Base-by-base conservation (phyloP, 2,888 invertebrate genomes). In the Orgyia antiqua region DNA sequence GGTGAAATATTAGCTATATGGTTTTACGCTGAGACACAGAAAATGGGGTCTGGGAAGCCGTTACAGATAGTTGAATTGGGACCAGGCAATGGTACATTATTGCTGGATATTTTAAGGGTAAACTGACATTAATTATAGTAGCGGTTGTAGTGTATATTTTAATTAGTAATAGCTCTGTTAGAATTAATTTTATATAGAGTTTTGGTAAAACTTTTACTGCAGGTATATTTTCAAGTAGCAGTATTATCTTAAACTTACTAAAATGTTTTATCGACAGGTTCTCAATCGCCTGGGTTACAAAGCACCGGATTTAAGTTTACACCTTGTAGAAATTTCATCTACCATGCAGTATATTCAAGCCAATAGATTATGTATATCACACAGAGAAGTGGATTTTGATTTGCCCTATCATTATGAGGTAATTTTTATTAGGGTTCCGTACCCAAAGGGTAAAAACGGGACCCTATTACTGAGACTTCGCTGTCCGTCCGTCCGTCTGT, bases 21-120 rank as follows among this genome's bases (percentile, higher is more conserved):
- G 98, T 90, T 95, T 52, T 82, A 93, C 29, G 91, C 91, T 50
- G 97, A 98, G 68, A 96, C 95, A 89, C 88, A 89, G 28, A 94
- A 94, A 72, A 88, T 96, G 58, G 91, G 93, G 1, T 75, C 87
- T 4, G 93, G 93, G 0, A 88, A 89, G 50, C 91, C 93, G 0
- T 84, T 99, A 35, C 95, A 98, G 65, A 84, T 99, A 27, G 91
- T 99, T 1, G 99, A 99, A 78, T 83, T 99, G 13, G 99, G 99
- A 0, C 99, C 99, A 2, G 99, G 99, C 1, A 90, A 95, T 50
- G 99, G 97, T 8, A 95, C 96, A 2, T 86, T 99, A 41, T 88
- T 94, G 40, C 86, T 90, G 46, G 99, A 99, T 80, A 89, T 99
- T 45, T 80, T 99, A 13, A 89, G 94, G 78, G 96, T 97, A 75